Percentiles rank a stretch among this genome's conserved stretches.
These are phyloP conservation scores for Limenitis arthemis DNA, from an alignment of 2,888 invertebrate species.

Conservation along the genomic window DNA sequence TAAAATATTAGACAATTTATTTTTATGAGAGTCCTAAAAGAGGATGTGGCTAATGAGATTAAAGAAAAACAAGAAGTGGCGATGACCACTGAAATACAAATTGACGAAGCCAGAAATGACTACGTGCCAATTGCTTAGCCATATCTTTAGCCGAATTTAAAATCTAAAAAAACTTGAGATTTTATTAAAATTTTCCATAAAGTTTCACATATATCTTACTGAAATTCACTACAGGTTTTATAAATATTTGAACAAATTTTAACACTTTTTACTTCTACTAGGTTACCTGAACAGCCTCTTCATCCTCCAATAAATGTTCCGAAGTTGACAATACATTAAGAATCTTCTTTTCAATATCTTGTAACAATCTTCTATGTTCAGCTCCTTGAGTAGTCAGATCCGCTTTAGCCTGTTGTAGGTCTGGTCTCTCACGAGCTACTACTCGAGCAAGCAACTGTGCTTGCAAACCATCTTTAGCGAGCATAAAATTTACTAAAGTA, in stretches of 20 bases:
- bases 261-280: too few relatives aligned
- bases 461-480: constrained; percentile 89
- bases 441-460: constrained; percentile 93
- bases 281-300: constrained; percentile 83
- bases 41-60: constrained; percentile 88
- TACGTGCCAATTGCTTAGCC: constrained; percentile 94
- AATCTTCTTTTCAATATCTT: constrained; percentile 94
- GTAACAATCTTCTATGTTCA: constrained; percentile 83
- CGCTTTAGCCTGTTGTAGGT: constrained; percentile 92
- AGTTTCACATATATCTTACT: too few relatives aligned
- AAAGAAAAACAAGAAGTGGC: constrained; percentile 91
- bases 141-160: constrained; percentile 91
- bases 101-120: constrained; percentile 86
- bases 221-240: too few relatives aligned
- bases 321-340: constrained; percentile 72
- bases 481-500: constrained; percentile 93
- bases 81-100: constrained; percentile 90
- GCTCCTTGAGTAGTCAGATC: constrained; percentile 90
- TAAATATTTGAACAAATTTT: too few relatives aligned
- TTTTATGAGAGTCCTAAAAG: neutral
- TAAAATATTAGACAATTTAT: constrained; percentile 36
- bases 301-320: constrained; percentile 83
- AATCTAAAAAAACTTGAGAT: constrained; percentile 57
- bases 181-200: neutral
- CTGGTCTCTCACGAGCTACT: constrained; percentile 92